Conservation (phyloP, 2,113 vertebrate species). For the Oceanodroma tethys region DNA sequence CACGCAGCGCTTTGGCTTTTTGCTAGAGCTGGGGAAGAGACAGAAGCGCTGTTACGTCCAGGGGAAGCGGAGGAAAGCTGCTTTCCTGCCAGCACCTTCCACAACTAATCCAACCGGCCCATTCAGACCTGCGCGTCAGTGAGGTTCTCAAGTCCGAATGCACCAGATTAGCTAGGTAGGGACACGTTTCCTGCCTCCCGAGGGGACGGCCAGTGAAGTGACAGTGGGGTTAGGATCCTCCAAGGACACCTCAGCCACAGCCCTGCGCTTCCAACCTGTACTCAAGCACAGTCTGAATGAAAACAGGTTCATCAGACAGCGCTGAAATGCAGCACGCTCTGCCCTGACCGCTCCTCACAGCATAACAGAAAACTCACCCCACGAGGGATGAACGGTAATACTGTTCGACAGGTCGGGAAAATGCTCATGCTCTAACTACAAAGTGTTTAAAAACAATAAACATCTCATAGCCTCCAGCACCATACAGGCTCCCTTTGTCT, state of each 20-base stretch:
- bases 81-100: fast-evolving
- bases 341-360: fast-evolving
- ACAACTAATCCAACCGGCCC: fast-evolving
- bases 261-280: fast-evolving
- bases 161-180: fast-evolving
- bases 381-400: fast-evolving
- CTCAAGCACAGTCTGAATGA: fast-evolving
- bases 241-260: neutral
- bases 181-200: fast-evolving
- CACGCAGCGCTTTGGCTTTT: fast-evolving
- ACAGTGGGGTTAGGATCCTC: fast-evolving
- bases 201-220: fast-evolving
- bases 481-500: neutral
- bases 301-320: too few relatives aligned
- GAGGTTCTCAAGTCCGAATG: neutral
- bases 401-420: fast-evolving
- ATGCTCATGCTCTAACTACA: fast-evolving
- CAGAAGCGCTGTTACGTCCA: fast-evolving
- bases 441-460: fast-evolving
- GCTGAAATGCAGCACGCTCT: fast-evolving
- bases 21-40: neutral
- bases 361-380: fast-evolving
- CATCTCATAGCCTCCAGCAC: fast-evolving
- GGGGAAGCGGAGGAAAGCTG: fast-evolving
- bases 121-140: fast-evolving